Base-by-base conservation (phyloP, 2,888 invertebrate species). In the Cheilosia pagana region DNA sequence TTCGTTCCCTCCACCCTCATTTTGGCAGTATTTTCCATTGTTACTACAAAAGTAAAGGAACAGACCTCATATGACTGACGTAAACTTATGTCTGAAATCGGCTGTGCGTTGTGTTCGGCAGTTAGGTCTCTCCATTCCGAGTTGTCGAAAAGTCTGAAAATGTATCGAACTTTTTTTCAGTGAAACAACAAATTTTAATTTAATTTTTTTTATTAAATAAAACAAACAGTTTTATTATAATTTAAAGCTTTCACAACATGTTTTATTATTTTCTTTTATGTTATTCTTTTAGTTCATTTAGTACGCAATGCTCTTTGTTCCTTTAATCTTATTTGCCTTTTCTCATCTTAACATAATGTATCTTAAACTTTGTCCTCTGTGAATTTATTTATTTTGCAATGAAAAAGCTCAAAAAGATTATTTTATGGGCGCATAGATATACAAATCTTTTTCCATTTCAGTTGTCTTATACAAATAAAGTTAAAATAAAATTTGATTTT, bases 171-270 rank as follows among this genome's bases (percentile, higher is more conserved):
- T 1, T 35, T 35, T 8, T 35, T 12, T 35, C 0, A 35, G 1
- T 35, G 12, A 60, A 68, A 59, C 59, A 60, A 52, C 45, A 39
- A 4, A 21, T 21, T 31, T 39, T n/a, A 7, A 63, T 71, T 39
- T 23, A 67, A 67, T 53, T 57, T 45, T 65, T 79, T 71, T 21
- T 75, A 71, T 70, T 81, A 85, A 85, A 85, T 85, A 81, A 85
- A 85, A 85, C 85, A 85, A 81, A 65, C 50, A 71, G 63, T 67
- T 74, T 81, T 81, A 85, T 85, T 85, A 67, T 81, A 81, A 85
- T 71, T 85, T 87, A 87, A 87, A 87, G 87, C 87, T 87, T 82
- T 87, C 87, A 87, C 87, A 87, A 87, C 87, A 86, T 87, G 52
- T 85, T 87, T 59, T 87, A 77, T 83, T 78, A 68, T 72, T 72